Conservation (phyloP, 2,113 vertebrate species). For the Mustela lutreola region DNA sequence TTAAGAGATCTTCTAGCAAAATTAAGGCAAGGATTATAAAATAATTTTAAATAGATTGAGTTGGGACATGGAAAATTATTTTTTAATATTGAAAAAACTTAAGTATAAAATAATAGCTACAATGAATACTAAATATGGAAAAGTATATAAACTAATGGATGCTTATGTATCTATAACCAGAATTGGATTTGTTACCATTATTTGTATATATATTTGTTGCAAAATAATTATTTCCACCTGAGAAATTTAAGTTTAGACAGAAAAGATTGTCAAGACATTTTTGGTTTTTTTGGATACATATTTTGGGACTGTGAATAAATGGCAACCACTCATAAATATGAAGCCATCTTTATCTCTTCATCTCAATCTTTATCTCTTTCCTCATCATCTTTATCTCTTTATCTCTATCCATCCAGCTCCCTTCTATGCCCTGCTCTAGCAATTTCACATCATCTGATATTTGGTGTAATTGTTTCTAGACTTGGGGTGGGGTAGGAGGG, state of each 20-base stretch:
- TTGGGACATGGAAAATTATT: constrained; percentile 40
- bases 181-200: constrained; percentile 30
- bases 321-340: neutral
- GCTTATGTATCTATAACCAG: neutral
- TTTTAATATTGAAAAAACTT: neutral
- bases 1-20: constrained; percentile 16
- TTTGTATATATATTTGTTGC: neutral
- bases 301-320: neutral
- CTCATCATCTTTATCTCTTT: neutral
- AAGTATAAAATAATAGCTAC: neutral
- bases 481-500: neutral
- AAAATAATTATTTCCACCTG: neutral
- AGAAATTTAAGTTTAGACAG: neutral
- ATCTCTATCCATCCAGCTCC: neutral
- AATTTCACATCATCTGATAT: neutral
- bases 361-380: neutral
- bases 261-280: neutral
- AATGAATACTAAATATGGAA: neutral
- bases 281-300: neutral
- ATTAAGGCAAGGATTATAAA: constrained; percentile 77
- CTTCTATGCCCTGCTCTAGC: neutral
- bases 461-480: neutral
- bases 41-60: constrained; percentile 77
- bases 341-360: neutral
- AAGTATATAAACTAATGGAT: neutral